Evolutionary conservation across 2,888 invertebrate species (phyloP).

Genomic region (Sphaerophoria rueppellii): DNA sequence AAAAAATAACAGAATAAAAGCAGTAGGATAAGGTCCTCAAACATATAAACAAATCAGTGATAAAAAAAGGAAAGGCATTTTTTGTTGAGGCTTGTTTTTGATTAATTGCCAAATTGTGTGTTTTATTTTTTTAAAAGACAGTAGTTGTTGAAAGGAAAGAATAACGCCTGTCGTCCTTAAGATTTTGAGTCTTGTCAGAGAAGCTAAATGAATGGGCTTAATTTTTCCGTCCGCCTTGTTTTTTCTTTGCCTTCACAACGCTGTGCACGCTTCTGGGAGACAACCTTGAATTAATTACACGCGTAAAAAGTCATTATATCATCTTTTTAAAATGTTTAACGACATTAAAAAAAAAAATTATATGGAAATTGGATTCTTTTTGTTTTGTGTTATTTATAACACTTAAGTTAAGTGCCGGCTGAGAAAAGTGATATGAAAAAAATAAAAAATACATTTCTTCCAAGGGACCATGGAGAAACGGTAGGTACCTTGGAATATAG

Average conservation of each 20-base stretch:
- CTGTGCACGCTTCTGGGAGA: neutral
- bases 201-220: constrained; percentile 31
- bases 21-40: neutral
- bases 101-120: constrained; percentile 40
- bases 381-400: constrained; percentile 23
- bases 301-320: constrained; percentile 23
- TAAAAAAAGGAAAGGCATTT: constrained; percentile 3
- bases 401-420: constrained; percentile 23
- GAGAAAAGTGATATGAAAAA: constrained; percentile 2
- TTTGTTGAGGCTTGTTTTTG: constrained; percentile 32
- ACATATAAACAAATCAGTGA: constrained; percentile 44
- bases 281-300: constrained; percentile 35
- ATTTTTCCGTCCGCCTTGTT: constrained; percentile 16
- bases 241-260: neutral
- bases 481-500: neutral
- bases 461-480: neutral
- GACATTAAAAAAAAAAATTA: constrained; percentile 1
- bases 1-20: neutral
- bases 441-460: neutral
- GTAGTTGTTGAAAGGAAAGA: constrained; percentile 3
- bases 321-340: constrained; percentile 9
- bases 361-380: constrained; percentile 21
- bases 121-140: neutral
- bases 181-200: constrained; percentile 30
- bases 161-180: constrained; percentile 4